phyloP scores from a whole-genome alignment of 2,113 vertebrate genomes.

The Tachuris rubrigastra region DNA sequence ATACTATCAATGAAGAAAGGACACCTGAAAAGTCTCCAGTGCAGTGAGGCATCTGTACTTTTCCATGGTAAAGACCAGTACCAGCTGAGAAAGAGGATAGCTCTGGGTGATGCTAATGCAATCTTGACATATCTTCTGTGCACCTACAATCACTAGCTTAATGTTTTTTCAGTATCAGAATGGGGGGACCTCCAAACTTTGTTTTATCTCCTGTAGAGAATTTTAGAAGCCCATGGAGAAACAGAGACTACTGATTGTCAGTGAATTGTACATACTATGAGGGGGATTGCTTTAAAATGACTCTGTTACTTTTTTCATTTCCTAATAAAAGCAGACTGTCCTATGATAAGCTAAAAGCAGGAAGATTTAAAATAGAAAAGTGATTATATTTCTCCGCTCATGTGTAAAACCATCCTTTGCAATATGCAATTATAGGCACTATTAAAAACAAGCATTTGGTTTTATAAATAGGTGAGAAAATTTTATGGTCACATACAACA shows the following conservation, averaged over 20 bases:
- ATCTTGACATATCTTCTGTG: neutral
- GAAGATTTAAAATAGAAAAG: neutral
- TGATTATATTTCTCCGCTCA: neutral
- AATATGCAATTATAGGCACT: neutral
- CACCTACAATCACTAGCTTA: neutral
- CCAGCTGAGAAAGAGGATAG: neutral
- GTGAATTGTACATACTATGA: neutral
- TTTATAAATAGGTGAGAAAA: neutral
- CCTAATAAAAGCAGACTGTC: neutral
- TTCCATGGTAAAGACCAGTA: neutral
- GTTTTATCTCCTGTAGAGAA: neutral
- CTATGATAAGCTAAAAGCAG: neutral
- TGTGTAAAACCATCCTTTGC: neutral
- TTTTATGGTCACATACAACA: neutral
- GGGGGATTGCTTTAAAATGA: neutral
- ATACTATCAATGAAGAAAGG: neutral
- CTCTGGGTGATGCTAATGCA: neutral
- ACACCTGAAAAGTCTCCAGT: neutral
- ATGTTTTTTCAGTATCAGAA: neutral
- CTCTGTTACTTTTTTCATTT: neutral
- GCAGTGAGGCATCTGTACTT: neutral
- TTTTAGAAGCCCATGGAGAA: neutral
- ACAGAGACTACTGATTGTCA: neutral
- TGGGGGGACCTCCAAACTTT: neutral
- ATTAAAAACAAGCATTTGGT: neutral